These are phyloP conservation scores for Leguminivora glycinivorella DNA, from an alignment of 1,140 invertebrate genomes.

Conservation along the genomic window DNA sequence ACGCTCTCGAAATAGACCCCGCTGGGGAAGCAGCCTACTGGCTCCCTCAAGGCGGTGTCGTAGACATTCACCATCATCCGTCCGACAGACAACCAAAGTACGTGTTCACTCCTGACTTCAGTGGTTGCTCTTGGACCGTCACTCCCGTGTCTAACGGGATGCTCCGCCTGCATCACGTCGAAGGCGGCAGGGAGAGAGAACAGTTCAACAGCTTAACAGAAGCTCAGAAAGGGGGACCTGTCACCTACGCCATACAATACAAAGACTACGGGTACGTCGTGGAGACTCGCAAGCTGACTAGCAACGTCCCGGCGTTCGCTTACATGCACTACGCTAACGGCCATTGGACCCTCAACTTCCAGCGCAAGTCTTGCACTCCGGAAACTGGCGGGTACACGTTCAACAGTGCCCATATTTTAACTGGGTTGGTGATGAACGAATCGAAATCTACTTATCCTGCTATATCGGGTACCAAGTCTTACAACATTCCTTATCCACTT, in stretches of 20 bases:
- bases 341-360: background rate
- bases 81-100: background rate
- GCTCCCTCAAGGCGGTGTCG: background rate
- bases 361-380: background rate
- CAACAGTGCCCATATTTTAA: background rate
- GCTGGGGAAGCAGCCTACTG: background rate
- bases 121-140: slow-evolving; percentile 15
- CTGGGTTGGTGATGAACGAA: background rate
- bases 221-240: slow-evolving; percentile 1
- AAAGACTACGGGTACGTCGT: slow-evolving; percentile 7
- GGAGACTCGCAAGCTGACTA: background rate
- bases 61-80: slow-evolving; percentile 1
- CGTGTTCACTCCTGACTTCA: slow-evolving; percentile 19
- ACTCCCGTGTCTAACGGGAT: slow-evolving; percentile 9
- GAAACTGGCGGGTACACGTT: slow-evolving; percentile 9
- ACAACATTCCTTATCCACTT: slow-evolving; percentile 23
- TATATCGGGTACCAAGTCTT: slow-evolving; percentile 11
- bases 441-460: slow-evolving; percentile 5
- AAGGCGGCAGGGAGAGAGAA: background rate
- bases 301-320: slow-evolving; percentile 2
- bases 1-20: background rate
- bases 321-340: slow-evolving; percentile 16
- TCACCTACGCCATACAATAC: slow-evolving; percentile 11
- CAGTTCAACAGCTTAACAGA: slow-evolving; percentile 8
- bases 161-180: slow-evolving; percentile 2